Conservation (phyloP, 2,113 vertebrate species). For the Pangasianodon gigas region DNA sequence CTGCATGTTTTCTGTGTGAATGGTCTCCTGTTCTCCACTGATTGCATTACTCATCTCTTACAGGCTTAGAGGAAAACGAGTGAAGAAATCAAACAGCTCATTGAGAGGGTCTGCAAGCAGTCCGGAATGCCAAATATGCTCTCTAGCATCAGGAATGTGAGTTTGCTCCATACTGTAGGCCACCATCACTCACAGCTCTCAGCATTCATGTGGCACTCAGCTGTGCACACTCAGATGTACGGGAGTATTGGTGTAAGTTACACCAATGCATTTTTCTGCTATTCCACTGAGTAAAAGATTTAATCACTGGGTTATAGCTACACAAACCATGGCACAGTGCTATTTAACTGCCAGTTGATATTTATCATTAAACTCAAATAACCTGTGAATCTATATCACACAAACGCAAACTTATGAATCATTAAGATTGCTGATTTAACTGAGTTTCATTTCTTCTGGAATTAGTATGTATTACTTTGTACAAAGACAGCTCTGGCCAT, state of each 20-base stretch:
- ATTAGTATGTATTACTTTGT: not conserved
- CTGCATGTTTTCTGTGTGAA: conserved; percentile 23
- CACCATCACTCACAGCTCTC: conserved; percentile 30
- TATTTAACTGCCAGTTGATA: not conserved
- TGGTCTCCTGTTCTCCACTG: conserved; percentile 20
- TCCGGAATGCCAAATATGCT: conserved; percentile 57
- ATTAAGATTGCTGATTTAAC: not conserved
- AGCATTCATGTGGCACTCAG: conserved; percentile 43
- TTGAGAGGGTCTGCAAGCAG: conserved; percentile 51
- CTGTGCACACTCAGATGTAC: conserved; percentile 26
- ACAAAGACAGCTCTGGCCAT: not conserved
- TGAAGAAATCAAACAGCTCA: conserved; percentile 54
- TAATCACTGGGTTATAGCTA: not conserved
- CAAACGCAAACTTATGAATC: not conserved
- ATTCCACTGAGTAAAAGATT: not conserved
- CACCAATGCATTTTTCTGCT: conserved; percentile 6
- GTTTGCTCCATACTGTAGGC: conserved; percentile 46
- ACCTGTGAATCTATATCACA: not conserved
- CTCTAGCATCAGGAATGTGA: conserved; percentile 51
- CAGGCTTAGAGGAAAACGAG: conserved; percentile 35
- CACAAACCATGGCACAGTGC: not conserved
- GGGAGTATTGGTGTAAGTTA: conserved; percentile 11
- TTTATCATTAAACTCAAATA: not conserved
- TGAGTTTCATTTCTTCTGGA: not conserved
- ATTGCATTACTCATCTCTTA: conserved; percentile 34